Evolutionary conservation across 1,140 invertebrate species (phyloP).

Genomic region (Heliconius himera): DNA sequence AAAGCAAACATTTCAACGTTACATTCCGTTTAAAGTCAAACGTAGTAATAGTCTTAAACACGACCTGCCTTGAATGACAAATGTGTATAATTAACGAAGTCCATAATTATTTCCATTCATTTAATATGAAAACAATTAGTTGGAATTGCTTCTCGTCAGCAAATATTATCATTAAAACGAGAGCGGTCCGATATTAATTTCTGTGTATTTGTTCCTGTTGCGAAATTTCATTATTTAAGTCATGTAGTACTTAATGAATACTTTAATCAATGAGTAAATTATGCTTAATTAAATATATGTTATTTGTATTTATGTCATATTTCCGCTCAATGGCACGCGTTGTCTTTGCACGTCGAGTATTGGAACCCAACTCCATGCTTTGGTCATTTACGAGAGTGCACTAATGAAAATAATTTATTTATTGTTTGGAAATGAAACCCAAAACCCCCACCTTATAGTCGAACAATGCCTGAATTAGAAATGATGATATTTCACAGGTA

Average conservation of each 20-base stretch:
- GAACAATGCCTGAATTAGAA: too few relatives aligned
- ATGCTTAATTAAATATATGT: not conserved
- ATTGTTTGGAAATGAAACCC: too few relatives aligned
- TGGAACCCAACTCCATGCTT: too few relatives aligned
- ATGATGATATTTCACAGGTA: too few relatives aligned
- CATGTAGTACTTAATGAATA: not conserved
- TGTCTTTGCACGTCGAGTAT: too few relatives aligned
- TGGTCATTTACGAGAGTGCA: too few relatives aligned
- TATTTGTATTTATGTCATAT: not conserved
- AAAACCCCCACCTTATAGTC: too few relatives aligned
- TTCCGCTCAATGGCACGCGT: too few relatives aligned
- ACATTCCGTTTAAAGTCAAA: not conserved
- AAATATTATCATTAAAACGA: slow-evolving; percentile 8
- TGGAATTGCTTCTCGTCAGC: slow-evolving; percentile 5
- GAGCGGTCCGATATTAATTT: slow-evolving; percentile 11
- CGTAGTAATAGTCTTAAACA: not conserved
- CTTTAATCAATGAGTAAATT: not conserved
- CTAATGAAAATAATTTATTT: too few relatives aligned
- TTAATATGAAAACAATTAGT: slow-evolving; percentile 12
- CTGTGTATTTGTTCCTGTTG: slow-evolving; percentile 3
- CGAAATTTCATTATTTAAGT: not conserved
- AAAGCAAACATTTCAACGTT: too few relatives aligned
- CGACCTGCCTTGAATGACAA: slow-evolving; percentile 5
- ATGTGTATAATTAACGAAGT: slow-evolving; percentile 6
- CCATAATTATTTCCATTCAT: slow-evolving; percentile 7